Evolutionary conservation across 2,113 vertebrate genomes (phyloP).

Genomic region (Bos javanicus): DNA sequence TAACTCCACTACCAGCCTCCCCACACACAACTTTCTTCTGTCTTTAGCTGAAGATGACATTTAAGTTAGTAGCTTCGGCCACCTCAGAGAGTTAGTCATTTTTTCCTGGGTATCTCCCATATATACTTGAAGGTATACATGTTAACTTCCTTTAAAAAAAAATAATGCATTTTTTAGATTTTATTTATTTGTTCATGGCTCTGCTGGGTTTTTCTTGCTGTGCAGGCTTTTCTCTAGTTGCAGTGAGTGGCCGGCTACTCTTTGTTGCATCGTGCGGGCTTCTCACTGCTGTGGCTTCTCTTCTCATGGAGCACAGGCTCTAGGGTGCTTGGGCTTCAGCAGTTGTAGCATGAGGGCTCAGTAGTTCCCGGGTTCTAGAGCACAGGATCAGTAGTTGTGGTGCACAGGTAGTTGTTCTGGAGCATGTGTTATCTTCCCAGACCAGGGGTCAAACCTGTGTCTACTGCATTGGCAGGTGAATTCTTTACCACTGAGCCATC

Average conservation of each 20-base stretch:
- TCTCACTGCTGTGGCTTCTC: neutral
- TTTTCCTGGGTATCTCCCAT: neutral
- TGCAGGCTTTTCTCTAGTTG: neutral
- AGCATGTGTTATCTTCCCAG: neutral
- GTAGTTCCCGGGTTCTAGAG: neutral
- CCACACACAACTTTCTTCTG: neutral
- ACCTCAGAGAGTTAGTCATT: neutral
- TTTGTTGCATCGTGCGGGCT: neutral
- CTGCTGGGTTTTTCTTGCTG: neutral
- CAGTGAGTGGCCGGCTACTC: neutral
- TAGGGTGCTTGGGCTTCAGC: neutral
- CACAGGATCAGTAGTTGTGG: neutral
- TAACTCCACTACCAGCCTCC: neutral
- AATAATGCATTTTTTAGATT: neutral
- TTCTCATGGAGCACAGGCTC: too few relatives aligned
- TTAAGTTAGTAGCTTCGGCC: neutral
- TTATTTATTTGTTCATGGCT: neutral
- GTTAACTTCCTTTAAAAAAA: neutral
- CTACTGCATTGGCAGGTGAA: neutral
- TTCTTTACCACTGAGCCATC: neutral
- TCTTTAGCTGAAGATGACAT: neutral
- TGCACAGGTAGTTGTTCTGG: neutral
- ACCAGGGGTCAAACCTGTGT: neutral
- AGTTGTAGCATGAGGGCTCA: neutral
- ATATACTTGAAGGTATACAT: neutral